Base-by-base conservation (phyloP, 2,113 vertebrate genomes). In the Struthio camelus region DNA sequence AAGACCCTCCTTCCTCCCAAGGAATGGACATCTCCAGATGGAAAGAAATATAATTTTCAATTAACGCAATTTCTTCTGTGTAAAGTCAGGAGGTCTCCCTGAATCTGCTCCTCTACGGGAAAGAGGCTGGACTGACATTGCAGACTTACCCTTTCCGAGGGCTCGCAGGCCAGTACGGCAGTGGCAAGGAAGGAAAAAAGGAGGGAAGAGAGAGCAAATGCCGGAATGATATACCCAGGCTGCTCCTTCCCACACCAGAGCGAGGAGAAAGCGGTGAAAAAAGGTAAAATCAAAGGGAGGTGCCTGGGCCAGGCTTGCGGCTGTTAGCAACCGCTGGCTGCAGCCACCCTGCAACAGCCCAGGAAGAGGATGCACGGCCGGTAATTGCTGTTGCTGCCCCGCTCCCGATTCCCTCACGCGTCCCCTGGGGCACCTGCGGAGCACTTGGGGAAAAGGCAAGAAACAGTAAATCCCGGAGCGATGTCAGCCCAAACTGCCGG, bases 341-440 rank as follows among this genome's bases (percentile, higher is more conserved):
- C 15, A 51, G 32, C 11, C 20, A n/a, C 42, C 50, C 14, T 38
- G 48, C 42, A 32, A 42, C 25, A 36, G 3, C 54, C 42, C 44
- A 19, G 27, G 14, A 51, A 27, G 51, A 72, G 51, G 20, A 42
- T 8, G 22, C 32, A 2, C 2, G 1, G n/a, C 67, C 40, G 58
- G n/a, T n/a, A 56, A 40, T 5, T 6, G 8, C 3, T 72, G 10
- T 14, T 16, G 51, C 86, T 67, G 61, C 42, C 51, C 56, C 40
- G 10, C 32, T 50, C 20, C 61, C 18, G 32, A 27, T 38, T 32
- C 18, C 25, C 25, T 44, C 2, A 13, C 1, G 4, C 1, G 0
- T 44, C 61, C 7, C 7, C 22, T 2, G 7, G 4, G 10, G 30
- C 11, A 40, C 38, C 32, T 2, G 0, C 5, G 6, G 24, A 62